Evolutionary conservation across 2,888 invertebrate genomes (phyloP).

Genomic region (Athripsodes cinereus): DNA sequence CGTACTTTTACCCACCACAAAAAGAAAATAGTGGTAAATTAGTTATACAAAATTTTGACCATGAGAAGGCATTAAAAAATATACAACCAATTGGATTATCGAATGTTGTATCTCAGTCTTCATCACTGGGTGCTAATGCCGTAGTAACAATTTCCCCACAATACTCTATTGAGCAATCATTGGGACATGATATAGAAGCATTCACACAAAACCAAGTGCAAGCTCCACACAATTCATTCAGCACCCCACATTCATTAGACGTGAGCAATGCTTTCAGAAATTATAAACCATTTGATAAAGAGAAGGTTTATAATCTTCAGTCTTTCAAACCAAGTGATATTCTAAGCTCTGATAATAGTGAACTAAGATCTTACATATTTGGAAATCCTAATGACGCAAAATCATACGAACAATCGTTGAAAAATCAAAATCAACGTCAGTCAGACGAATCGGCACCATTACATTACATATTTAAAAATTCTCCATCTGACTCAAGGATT

Average conservation of each 20-base stretch:
- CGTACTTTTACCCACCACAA: slow-evolving; percentile 20
- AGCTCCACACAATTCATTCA: slow-evolving; percentile 8
- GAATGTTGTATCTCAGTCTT: slow-evolving; percentile 37
- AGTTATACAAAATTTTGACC: slow-evolving; percentile 43
- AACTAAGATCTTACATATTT: slow-evolving; percentile 17
- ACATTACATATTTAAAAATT: background rate
- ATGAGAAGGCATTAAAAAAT: slow-evolving; percentile 46
- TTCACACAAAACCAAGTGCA: slow-evolving; percentile 16
- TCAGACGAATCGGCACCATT: slow-evolving; percentile 3
- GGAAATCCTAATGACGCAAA: slow-evolving; percentile 20
- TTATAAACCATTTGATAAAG: slow-evolving; percentile 40
- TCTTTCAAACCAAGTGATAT: slow-evolving; percentile 15
- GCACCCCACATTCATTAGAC: slow-evolving; percentile 11
- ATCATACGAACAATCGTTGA: slow-evolving; percentile 14
- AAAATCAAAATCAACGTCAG: slow-evolving; percentile 13
- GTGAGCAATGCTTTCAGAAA: slow-evolving; percentile 27
- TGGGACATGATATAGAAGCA: background rate
- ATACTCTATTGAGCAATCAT: slow-evolving; percentile 7
- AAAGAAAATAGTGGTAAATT: slow-evolving; percentile 34
- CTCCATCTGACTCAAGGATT: slow-evolving; percentile 19
- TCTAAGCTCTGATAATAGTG: slow-evolving; percentile 9
- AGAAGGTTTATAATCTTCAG: slow-evolving; percentile 28
- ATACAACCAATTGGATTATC: slow-evolving; percentile 47
- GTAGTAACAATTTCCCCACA: slow-evolving; percentile 30
- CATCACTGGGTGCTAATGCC: slow-evolving; percentile 8